Evolutionary conservation across 2,797 vertebrate species (phyloP), one percentile per base, ranked within the genome.

Genomic region (Myioborus miniatus): DNA sequence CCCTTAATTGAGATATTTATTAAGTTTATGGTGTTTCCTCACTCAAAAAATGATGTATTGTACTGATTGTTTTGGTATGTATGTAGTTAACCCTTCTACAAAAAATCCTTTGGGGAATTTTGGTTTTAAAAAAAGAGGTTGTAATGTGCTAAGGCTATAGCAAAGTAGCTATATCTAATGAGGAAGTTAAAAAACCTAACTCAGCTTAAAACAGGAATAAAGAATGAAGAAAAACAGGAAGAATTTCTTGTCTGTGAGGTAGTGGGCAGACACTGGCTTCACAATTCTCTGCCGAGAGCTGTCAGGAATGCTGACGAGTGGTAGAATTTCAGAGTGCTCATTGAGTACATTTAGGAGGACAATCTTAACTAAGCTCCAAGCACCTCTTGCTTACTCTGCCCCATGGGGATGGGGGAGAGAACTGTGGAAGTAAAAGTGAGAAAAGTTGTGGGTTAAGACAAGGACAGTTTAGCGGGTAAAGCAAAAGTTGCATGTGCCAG

Each of bases 151-250:
- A 69, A 78, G 47, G 32, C 64, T 59, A 53, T 75, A 68, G 37
- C 39, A 5, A 71, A 81, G 12, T 69, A 36, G 36, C 36, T 36
- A 36, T 36, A 44, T 68, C 46, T 89, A 56, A 76, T 27, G 32
- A 85, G 43, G 84, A 94, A 89, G 65, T 34, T 36, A 43, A 68
- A 88, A 95, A 92, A 43, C 21, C 12, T 26, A 70, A 39, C 23
- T 77, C 71, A 82, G 80, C 34, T 92, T 84, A 62, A 84, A 89
- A 77, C 16, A 47, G 84, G 52, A 77, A 85, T 94, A 68, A 93
- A 88, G 14, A 88, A 83, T 60, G 23, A 91, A 89, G 47, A 80
- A 91, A 92, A 91, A 11, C 19, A 89, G 82, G 82, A 96, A 94
- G 50, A 16, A 4, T 68, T 85, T 92, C 16, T 87, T 2, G 2